phyloP scores from a whole-genome alignment of 2,113 vertebrate species.

The Alethe diademata region DNA sequence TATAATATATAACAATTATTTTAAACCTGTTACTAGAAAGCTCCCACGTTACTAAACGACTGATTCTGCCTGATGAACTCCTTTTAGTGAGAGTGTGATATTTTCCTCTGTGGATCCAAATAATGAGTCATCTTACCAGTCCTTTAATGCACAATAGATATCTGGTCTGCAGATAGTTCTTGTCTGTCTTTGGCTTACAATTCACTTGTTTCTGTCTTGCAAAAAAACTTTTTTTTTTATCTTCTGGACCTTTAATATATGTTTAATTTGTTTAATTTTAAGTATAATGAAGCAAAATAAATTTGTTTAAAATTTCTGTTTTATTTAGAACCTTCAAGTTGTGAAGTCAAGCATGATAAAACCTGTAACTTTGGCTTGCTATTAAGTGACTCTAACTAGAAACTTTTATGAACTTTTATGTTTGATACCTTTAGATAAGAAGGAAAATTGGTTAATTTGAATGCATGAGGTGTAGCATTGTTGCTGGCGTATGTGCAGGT shows the following conservation, averaged over 20 bases:
- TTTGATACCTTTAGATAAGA: not conserved
- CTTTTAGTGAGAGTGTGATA: not conserved
- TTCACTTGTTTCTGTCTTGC: not conserved
- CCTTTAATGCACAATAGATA: not conserved
- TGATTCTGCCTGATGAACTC: not conserved
- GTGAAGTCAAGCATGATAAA: not conserved
- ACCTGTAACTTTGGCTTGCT: not conserved
- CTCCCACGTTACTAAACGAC: not conserved
- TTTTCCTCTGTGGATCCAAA: not conserved
- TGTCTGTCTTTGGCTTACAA: not conserved
- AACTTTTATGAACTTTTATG: not conserved
- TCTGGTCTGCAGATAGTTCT: not conserved
- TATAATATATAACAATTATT: not conserved
- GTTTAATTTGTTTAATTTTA: not conserved
- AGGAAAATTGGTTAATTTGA: not conserved
- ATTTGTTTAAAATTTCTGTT: not conserved
- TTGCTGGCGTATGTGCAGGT: not conserved
- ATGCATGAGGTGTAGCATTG: not conserved
- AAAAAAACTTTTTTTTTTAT: fast-evolving
- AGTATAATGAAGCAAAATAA: not conserved
- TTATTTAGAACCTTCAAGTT: not conserved
- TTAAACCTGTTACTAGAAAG: not conserved
- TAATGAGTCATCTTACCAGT: not conserved
- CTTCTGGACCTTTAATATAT: not conserved
- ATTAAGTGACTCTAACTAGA: not conserved